These are phyloP conservation scores for Mobula birostris DNA, from an alignment of 2,113 vertebrate species.

Conservation along the genomic window DNA sequence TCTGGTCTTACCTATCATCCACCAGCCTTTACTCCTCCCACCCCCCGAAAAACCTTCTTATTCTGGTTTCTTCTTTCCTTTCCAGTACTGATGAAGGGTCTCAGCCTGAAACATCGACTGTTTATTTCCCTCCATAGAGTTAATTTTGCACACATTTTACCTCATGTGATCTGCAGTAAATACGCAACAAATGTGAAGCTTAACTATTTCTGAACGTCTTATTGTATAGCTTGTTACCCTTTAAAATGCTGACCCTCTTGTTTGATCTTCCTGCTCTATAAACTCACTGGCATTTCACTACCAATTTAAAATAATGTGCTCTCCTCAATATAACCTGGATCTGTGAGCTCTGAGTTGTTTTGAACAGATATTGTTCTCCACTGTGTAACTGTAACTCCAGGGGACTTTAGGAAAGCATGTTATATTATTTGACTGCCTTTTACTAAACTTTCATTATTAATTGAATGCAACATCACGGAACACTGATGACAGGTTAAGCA, in stretches of 20 bases:
- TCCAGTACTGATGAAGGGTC: no score
- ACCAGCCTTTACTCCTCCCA: no score
- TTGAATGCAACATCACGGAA: neutral
- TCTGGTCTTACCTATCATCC: no score
- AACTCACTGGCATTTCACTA: neutral
- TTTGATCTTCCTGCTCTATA: neutral
- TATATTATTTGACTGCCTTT: neutral
- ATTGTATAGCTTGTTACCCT: neutral
- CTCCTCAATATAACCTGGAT: neutral
- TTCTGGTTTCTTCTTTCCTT: no score
- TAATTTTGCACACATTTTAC: neutral
- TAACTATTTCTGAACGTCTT: neutral
- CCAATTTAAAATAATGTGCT: neutral
- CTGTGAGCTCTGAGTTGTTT: neutral
- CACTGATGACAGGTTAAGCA: neutral
- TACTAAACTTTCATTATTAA: neutral
- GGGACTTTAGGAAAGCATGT: neutral
- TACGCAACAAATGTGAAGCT: neutral
- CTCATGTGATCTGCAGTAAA: neutral
- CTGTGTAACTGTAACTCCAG: no score
- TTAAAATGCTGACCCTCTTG: neutral
- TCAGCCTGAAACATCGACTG: no score
- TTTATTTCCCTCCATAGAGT: no score
- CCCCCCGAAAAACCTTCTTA: no score
- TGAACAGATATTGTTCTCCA: neutral